Evolutionary conservation across 2,888 invertebrate genomes (phyloP).

Genomic region (Drosophila prostipennis): DNA sequence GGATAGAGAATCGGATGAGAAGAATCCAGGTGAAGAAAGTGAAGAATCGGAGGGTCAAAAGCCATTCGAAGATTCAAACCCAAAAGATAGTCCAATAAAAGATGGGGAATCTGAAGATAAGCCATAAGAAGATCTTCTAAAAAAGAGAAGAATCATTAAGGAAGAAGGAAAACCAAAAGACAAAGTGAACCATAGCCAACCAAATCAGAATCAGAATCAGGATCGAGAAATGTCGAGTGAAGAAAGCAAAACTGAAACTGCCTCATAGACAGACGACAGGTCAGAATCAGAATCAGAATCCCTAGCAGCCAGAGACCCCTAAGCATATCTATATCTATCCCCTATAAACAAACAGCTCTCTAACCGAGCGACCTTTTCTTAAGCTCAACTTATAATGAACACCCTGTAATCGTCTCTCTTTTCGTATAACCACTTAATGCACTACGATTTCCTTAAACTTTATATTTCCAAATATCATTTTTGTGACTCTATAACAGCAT

Average conservation of each 20-base stretch:
- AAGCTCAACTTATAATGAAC: neutral
- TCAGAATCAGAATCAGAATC: slow-evolving; percentile 5
- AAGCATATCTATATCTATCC: slow-evolving; percentile 5
- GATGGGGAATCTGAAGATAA: too few species aligned
- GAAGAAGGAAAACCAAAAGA: neutral
- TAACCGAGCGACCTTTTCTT: neutral
- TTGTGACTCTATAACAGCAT: neutral
- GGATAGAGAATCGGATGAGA: neutral
- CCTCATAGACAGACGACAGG: slow-evolving; percentile 31
- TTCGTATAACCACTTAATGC: slow-evolving; percentile 2
- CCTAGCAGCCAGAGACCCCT: slow-evolving; percentile 11
- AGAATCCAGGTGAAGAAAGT: neutral
- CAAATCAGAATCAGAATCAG: slow-evolving; percentile 35
- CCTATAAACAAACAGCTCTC: slow-evolving; percentile 1
- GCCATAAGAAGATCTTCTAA: neutral
- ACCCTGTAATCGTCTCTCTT: slow-evolving; percentile 7
- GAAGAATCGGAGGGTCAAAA: too few species aligned
- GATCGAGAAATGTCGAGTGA: slow-evolving; percentile 9
- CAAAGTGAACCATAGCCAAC: slow-evolving; percentile 19
- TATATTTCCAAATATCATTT: slow-evolving; percentile 1
- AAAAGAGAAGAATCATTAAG: neutral
- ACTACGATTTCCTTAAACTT: neutral
- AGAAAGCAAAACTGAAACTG: slow-evolving; percentile 36
- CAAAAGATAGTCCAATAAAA: neutral
- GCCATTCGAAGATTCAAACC: neutral